Evolutionary conservation across 37 sponge, comb jelly and placozoan genomes (phyloP), one percentile per base, ranked within the genome.

Genomic region (Beroe ovata): DNA sequence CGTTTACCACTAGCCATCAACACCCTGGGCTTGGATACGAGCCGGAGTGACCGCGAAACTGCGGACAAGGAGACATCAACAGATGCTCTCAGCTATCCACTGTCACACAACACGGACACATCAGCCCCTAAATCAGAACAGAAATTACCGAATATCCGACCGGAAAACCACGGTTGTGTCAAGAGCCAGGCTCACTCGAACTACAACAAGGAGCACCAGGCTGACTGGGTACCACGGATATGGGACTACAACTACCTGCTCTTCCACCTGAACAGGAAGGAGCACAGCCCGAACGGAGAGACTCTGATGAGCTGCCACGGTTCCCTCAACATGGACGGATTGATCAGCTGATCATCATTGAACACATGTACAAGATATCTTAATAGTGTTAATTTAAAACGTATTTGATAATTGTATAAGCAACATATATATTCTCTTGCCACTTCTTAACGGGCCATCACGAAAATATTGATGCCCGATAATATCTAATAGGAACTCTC

Each of bases 191-290:
- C 84, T 25, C 84, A 77, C 54, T n/a, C 26, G 0, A 36, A 11
- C 23, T 77, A 26, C 84, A 77, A 77, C 54, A 42, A 77, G 26
- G 84, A 39, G 33, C 84, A 77, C 54, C 35, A 77, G 47, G 16
- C 42, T 1, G 84, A 77, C 28, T 77, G 84, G 84, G 84, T 77
- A 20, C 84, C 84, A 1, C 3, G 84, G 54, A 77, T 77, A 21
- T 77, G 84, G 84, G 84, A 77, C 28, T 77, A 77, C 84, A 77
- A 77, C 84, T 77, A 77, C 84, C 84, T 77, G 8, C 84, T 77
- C 21, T 77, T 77, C 84, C 84, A 77, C 28, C 22, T 77, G 47
- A 41, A 77, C 84, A 42, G 84, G 11, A 30, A 54, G 26, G 84
- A 40, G 8, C 84, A 77, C 41, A 39, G 21, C 23, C 54, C 54